These are phyloP conservation scores for Myioborus miniatus DNA, from an alignment of 2,797 vertebrate species.

Conservation along the genomic window DNA sequence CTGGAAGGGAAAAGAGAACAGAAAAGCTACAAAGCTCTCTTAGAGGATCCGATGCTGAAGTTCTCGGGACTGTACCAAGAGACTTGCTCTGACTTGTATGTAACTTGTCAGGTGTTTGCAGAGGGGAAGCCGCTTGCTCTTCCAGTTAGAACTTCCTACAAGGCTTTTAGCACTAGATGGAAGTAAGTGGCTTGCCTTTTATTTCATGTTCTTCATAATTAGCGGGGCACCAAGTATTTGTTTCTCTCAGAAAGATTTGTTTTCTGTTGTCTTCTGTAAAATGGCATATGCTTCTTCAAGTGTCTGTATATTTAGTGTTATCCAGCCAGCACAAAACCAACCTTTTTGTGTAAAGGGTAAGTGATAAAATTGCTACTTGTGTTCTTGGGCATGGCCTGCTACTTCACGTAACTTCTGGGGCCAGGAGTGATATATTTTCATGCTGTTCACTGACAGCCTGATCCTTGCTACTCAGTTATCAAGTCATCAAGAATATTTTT, in stretches of 20 bases:
- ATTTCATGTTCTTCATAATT: neutral
- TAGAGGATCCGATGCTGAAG: constrained; percentile 94
- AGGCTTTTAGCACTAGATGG: constrained; percentile 98
- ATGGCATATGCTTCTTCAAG: neutral
- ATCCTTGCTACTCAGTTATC: neutral
- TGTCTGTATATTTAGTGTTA: neutral
- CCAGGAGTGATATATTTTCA: rapidly evolving
- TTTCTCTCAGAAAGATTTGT: neutral
- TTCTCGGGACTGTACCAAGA: constrained; percentile 98
- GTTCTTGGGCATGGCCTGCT: neutral
- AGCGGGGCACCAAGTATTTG: neutral
- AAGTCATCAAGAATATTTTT: neutral
- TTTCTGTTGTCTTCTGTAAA: neutral
- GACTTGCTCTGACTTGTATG: constrained; percentile 94
- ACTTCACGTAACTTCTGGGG: neutral
- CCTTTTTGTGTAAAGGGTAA: neutral
- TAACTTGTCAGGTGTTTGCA: constrained; percentile 97
- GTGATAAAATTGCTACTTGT: neutral
- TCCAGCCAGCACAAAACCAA: neutral
- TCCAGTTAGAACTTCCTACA: constrained; percentile 95
- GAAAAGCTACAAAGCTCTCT: constrained; percentile 94
- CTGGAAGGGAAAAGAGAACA: constrained; percentile 96
- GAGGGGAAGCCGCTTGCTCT: constrained; percentile 96
- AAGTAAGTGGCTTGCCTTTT: constrained; percentile 84
- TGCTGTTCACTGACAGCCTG: neutral